These are phyloP conservation scores for Nephrotoma appendiculata DNA, from an alignment of 2,888 invertebrate species.

Conservation along the genomic window DNA sequence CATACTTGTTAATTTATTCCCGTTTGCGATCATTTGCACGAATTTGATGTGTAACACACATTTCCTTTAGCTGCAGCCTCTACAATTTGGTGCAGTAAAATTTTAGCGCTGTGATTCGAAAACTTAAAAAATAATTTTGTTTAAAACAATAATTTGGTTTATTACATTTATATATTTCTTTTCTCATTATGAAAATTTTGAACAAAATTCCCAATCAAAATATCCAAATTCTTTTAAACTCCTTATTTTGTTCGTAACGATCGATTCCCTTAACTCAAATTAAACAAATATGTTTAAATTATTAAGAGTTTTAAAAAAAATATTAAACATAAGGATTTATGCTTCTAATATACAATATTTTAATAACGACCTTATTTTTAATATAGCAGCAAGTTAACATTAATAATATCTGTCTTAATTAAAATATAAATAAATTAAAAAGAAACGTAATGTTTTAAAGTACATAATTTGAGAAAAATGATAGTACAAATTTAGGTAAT, in stretches of 20 bases:
- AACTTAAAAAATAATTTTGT: neutral
- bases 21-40: no score
- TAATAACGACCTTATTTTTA: neutral
- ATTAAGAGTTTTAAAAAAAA: neutral
- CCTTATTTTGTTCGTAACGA: neutral
- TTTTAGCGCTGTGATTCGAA: no score
- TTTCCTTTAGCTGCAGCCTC: no score
- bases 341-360: neutral
- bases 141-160: neutral
- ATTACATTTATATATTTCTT: neutral
- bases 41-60: no score
- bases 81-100: no score
- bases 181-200: neutral
- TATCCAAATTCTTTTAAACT: neutral
- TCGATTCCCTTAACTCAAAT: neutral
- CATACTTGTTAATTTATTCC: no score
- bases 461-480: neutral
- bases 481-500: neutral
- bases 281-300: neutral
- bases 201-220: neutral
- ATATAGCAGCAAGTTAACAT: neutral
- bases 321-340: neutral
- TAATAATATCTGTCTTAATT: neutral
- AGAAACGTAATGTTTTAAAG: neutral
- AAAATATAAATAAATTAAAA: neutral